Evolutionary conservation across 2,888 invertebrate species (phyloP).

Genomic region (Orthosia incerta): DNA sequence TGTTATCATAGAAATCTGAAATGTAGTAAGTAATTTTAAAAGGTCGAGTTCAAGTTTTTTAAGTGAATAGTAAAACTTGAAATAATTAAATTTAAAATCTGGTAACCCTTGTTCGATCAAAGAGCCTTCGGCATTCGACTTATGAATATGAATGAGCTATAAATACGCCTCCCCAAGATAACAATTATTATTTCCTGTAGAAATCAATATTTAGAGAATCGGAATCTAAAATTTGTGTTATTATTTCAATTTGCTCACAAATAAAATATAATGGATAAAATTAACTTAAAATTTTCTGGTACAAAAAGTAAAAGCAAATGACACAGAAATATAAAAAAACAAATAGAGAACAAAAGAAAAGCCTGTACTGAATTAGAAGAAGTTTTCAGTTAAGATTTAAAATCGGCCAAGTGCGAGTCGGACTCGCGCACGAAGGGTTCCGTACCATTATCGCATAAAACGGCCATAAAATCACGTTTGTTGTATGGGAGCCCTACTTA

Average conservation of each 20-base stretch:
- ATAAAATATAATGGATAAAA: not conserved
- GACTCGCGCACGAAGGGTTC: no score
- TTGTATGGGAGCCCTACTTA: no score
- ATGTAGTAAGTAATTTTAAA: not conserved
- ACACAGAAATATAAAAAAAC: not conserved
- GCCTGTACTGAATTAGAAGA: not conserved
- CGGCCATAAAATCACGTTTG: no score
- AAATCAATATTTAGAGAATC: conserved; percentile 37
- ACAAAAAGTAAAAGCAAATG: not conserved
- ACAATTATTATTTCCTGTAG: conserved; percentile 80
- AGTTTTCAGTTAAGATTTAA: not conserved
- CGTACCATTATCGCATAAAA: no score
- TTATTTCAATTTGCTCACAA: conserved; percentile 4
- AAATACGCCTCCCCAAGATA: conserved; percentile 80
- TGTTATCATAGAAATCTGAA: no score
- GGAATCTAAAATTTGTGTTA: conserved; percentile 28
- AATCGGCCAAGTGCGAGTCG: no score
- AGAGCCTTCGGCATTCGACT: conserved; percentile 70
- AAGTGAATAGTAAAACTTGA: conserved; percentile 20
- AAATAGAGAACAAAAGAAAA: conserved; percentile 9
- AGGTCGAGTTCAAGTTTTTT: not conserved
- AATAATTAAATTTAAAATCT: conserved; percentile 53
- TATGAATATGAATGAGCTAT: conserved; percentile 87
- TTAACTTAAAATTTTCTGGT: not conserved
- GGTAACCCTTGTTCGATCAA: conserved; percentile 65